Conservation (phyloP, 2,113 vertebrate genomes). For the Brachyistius frenatus region DNA sequence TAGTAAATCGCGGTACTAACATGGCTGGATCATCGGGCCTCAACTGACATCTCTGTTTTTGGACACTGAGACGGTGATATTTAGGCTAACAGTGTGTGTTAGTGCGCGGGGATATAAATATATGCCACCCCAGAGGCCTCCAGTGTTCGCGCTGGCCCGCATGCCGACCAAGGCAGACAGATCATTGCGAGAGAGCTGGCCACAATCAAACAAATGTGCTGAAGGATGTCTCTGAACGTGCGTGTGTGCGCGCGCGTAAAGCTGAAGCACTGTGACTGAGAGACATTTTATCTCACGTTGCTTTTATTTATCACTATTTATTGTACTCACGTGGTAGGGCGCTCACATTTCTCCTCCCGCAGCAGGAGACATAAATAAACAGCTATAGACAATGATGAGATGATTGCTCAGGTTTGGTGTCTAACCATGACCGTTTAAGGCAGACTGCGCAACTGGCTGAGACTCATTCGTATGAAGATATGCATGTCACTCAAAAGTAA, state of each 20-base stretch:
- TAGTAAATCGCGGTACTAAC: slow-evolving; percentile 68
- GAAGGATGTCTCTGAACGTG: slow-evolving; percentile 72
- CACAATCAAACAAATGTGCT: slow-evolving; percentile 81
- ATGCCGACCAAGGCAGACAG: slow-evolving; percentile 75
- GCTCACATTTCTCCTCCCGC: slow-evolving; percentile 66
- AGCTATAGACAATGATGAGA: slow-evolving; percentile 65
- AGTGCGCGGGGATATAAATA: slow-evolving; percentile 78
- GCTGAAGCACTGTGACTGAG: background rate
- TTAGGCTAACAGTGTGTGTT: slow-evolving; percentile 66
- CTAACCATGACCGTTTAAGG: slow-evolving; percentile 65
- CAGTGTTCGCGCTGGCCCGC: slow-evolving; percentile 64
- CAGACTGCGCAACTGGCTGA: background rate
- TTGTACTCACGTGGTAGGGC: slow-evolving; percentile 54
- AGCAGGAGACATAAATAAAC: slow-evolving; percentile 73
- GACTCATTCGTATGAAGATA: background rate
- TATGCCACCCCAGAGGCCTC: slow-evolving; percentile 63
- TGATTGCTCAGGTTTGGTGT: slow-evolving; percentile 46
- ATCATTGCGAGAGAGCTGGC: slow-evolving; percentile 64
- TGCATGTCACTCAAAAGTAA: background rate
- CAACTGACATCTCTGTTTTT: slow-evolving; percentile 79
- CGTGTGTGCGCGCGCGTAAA: slow-evolving; percentile 37
- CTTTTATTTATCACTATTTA: slow-evolving; percentile 71
- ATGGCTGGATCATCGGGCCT: slow-evolving; percentile 72
- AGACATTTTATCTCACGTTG: slow-evolving; percentile 56
- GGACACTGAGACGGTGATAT: slow-evolving; percentile 71